Evolutionary conservation across 2,888 invertebrate genomes (phyloP), one percentile per base, ranked within the genome.

Genomic region (Thumatha senex): DNA sequence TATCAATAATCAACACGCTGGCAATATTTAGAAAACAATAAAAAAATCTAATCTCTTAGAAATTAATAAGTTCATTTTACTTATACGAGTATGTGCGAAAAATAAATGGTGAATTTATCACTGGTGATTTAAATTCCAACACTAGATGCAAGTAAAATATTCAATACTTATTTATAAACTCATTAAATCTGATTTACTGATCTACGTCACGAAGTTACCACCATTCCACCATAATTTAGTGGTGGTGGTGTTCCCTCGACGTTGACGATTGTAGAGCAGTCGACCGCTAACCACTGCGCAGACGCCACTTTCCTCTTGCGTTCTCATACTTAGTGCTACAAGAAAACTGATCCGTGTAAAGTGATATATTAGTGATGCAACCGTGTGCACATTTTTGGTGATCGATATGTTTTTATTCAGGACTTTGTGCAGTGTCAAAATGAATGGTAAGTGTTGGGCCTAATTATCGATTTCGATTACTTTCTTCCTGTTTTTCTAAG

Each of bases 281-380:
- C 71, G 68, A 63, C 59, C 65, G 72, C 69, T 57, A 67, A 69
- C 71, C 71, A 54, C 65, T 57, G 70, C 70, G 73, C 74, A 59
- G 61, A 58, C 71, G 69, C 65, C 70, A 73, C 74, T 76, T 73
- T 73, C 62, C 53, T 64, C 69, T 56, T 51, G 65, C 70, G 74
- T 71, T 64, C 61, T 54, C 58, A 51, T 40, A 46, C 34, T 13
- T 33, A 48, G 52, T 52, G 52, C 36, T 47, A 44, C 31, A 10
- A 40, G n/a, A 42, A 31, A 15, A 54, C 46, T 40, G 50, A 41
- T 49, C 55, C 57, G 58, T 65, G 87, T 86, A 82, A 66, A 82
- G 86, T 88, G 86, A 74, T 67, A 24, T 24, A 24, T 24, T 5
- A 82, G 89, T 89, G 89, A 89, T 89, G 88, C 78, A 70, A 76